Evolutionary conservation across 2,888 invertebrate genomes (phyloP).

Genomic region (Eilema griseolum): DNA sequence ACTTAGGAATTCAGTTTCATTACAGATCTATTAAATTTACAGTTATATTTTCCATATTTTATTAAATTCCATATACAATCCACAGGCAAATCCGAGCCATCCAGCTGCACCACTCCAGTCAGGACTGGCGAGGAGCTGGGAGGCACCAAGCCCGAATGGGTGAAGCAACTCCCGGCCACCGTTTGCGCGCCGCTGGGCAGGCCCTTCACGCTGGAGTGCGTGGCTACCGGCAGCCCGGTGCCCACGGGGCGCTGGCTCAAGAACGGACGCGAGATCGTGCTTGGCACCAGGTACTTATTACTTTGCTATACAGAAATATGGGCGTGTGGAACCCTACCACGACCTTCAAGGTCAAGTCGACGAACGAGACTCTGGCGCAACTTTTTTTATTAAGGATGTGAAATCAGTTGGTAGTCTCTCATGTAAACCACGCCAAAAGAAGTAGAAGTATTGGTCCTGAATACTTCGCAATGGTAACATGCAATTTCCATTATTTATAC

Average conservation of each 20-base stretch:
- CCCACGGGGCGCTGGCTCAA: slow-evolving; percentile 96
- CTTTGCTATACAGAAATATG: too few species aligned
- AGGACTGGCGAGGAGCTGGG: slow-evolving; percentile 95
- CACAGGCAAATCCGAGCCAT: slow-evolving; percentile 92
- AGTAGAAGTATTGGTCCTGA: too few species aligned
- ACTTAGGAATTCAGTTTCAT: background rate
- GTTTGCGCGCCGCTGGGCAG: slow-evolving; percentile 94
- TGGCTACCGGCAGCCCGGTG: slow-evolving; percentile 95
- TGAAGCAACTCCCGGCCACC: slow-evolving; percentile 92
- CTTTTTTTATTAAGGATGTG: too few species aligned
- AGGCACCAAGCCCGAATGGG: slow-evolving; percentile 97
- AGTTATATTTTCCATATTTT: background rate
- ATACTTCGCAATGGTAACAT: too few species aligned
- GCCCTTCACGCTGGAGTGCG: slow-evolving; percentile 93
- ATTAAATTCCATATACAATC: background rate
- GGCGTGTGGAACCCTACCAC: too few species aligned
- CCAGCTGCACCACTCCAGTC: slow-evolving; percentile 96
- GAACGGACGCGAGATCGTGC: slow-evolving; percentile 95
- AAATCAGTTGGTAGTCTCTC: too few species aligned
- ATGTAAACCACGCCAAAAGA: too few species aligned
- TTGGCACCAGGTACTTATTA: slow-evolving; percentile 87
- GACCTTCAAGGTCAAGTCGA: too few species aligned
- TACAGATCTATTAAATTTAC: background rate
- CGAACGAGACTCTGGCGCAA: too few species aligned
- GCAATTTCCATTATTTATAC: too few species aligned